phyloP scores from a whole-genome alignment of 2,888 invertebrate species.

The Harpalus rufipes region DNA sequence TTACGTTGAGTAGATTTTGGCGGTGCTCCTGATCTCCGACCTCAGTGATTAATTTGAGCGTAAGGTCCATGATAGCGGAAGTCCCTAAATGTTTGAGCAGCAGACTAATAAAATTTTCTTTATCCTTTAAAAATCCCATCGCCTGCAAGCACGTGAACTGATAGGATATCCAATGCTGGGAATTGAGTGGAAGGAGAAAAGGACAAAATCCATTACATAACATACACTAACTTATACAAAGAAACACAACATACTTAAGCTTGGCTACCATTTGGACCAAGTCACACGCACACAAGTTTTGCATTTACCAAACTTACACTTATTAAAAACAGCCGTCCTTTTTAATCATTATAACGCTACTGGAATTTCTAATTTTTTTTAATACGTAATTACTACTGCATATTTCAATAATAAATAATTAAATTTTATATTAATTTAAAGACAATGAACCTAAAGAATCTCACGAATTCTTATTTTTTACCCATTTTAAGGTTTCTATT shows the following conservation, averaged over 20 bases:
- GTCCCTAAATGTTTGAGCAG: conserved; percentile 94
- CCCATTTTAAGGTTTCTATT: no score
- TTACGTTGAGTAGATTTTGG: conserved; percentile 85
- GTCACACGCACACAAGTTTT: conserved; percentile 14
- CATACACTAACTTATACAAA: conserved; percentile 35
- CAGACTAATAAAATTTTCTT: conserved; percentile 91
- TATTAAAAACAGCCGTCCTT: background rate
- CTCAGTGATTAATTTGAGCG: conserved; percentile 90
- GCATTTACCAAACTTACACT: background rate
- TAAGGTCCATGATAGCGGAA: conserved; percentile 96
- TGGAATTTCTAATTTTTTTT: no score
- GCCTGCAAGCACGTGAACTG: conserved; percentile 95
- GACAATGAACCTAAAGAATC: no score
- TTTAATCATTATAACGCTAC: background rate
- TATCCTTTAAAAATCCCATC: conserved; percentile 93
- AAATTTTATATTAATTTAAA: no score
- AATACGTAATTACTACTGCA: no score
- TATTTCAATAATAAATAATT: no score
- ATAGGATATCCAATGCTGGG: conserved; percentile 93
- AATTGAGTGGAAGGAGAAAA: conserved; percentile 44
- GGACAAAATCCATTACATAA: conserved; percentile 51
- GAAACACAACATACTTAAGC: conserved; percentile 2
- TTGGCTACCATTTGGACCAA: conserved; percentile 52
- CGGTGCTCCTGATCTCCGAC: conserved; percentile 88
- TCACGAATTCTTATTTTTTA: no score